phyloP scores from a whole-genome alignment of 2,888 invertebrate species.

The Notodonta dromedarius region DNA sequence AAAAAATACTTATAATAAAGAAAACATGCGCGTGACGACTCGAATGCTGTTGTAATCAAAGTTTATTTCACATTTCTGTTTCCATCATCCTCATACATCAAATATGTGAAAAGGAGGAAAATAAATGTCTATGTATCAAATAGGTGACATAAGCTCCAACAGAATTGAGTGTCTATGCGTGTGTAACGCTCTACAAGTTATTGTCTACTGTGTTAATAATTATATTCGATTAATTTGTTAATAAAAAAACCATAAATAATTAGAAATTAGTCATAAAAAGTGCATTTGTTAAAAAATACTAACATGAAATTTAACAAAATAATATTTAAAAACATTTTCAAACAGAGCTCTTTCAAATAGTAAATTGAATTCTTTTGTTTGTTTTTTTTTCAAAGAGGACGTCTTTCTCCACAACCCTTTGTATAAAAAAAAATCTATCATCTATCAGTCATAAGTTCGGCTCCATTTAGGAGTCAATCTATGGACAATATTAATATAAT shows the following conservation, averaged over 20 bases:
- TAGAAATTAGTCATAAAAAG: too few species aligned
- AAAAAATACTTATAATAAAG: not conserved
- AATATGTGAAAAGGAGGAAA: not conserved
- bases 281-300: not conserved
- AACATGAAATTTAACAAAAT: not conserved
- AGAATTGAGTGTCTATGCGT: not conserved
- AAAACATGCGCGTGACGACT: not conserved
- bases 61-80: too few species aligned
- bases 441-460: constrained; percentile 12
- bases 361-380: constrained; percentile 15
- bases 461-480: constrained; percentile 26
- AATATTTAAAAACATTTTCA: constrained; percentile 43
- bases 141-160: not conserved
- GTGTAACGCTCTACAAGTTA: not conserved
- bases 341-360: constrained; percentile 51
- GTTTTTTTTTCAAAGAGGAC: constrained; percentile 32
- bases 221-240: not conserved
- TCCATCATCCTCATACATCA: too few species aligned
- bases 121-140: not conserved
- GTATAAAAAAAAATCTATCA: constrained; percentile 31
- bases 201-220: not conserved
- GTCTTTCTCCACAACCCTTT: constrained; percentile 82
- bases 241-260: not conserved
- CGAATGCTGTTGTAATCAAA: not conserved
- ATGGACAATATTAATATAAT: constrained; percentile 28